Evolutionary conservation across 2,113 vertebrate genomes (phyloP).

Genomic region (Ptilonorhynchus violaceus): DNA sequence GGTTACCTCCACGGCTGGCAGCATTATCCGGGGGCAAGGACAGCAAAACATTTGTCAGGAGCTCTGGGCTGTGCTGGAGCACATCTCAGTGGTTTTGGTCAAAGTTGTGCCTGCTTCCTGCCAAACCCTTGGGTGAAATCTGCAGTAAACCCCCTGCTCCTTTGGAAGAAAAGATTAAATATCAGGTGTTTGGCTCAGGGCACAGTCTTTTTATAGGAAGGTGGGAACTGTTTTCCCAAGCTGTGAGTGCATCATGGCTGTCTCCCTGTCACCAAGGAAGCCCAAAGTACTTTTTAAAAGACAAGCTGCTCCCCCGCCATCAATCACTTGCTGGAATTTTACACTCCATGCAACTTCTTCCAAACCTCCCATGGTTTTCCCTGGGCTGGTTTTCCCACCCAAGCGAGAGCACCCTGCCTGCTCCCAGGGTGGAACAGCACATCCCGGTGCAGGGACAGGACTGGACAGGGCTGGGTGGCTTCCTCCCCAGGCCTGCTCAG

Average conservation of each 20-base stretch:
- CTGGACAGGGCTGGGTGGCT: neutral
- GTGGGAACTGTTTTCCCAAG: neutral
- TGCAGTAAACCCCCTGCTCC: neutral
- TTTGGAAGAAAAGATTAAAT: neutral
- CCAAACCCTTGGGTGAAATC: neutral
- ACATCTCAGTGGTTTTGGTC: neutral
- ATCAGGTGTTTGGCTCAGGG: neutral
- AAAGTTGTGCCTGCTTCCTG: neutral
- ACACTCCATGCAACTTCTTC: neutral
- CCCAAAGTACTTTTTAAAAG: neutral
- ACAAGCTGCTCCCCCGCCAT: neutral
- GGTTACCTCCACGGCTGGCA: neutral
- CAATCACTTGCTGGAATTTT: neutral
- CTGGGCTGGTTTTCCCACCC: neutral
- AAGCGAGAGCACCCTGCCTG: accelerated
- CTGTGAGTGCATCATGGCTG: too few species aligned
- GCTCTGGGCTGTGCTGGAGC: neutral
- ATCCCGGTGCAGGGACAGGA: accelerated
- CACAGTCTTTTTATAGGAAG: neutral
- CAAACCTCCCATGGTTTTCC: neutral
- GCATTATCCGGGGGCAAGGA: neutral
- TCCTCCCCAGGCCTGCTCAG: neutral
- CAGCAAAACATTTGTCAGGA: neutral
- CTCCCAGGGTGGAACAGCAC: neutral
- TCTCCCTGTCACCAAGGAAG: neutral